phyloP scores from a whole-genome alignment of 2,797 vertebrate species.

The Lemur catta region DNA sequence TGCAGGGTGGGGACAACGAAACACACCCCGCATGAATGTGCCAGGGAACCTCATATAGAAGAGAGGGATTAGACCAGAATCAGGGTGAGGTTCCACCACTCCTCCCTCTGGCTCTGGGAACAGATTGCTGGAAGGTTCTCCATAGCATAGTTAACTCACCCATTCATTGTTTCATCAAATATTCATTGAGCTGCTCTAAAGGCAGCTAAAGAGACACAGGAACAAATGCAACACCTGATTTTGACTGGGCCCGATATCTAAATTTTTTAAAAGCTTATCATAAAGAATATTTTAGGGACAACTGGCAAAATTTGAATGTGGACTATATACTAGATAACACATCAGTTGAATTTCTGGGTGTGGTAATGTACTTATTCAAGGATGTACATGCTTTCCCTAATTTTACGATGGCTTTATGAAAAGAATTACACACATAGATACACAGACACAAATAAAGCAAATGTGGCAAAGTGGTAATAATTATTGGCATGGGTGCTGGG shows the following conservation, averaged over 20 bases:
- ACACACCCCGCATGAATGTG: fast-evolving
- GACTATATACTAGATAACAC: neutral
- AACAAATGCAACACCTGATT: too few species aligned
- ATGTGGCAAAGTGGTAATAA: neutral
- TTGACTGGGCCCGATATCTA: neutral
- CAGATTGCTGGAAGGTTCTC: neutral
- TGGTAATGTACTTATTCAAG: neutral
- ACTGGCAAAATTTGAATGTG: neutral
- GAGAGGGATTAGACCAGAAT: neutral
- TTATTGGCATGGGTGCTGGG: neutral
- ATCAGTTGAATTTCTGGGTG: neutral
- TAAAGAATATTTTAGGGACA: neutral
- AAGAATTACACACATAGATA: neutral
- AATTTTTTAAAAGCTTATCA: neutral
- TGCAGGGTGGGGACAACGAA: fast-evolving
- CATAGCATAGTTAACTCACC: neutral
- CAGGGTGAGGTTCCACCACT: neutral
- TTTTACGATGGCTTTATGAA: neutral
- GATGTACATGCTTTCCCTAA: neutral
- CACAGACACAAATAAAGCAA: neutral
- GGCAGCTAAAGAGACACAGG: neutral
- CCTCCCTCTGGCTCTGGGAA: neutral
- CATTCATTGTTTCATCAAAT: neutral
- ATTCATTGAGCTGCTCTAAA: neutral
- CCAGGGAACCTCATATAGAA: neutral